Conservation (phyloP, 2,888 invertebrate species). For the Microplitis deprimator region DNA sequence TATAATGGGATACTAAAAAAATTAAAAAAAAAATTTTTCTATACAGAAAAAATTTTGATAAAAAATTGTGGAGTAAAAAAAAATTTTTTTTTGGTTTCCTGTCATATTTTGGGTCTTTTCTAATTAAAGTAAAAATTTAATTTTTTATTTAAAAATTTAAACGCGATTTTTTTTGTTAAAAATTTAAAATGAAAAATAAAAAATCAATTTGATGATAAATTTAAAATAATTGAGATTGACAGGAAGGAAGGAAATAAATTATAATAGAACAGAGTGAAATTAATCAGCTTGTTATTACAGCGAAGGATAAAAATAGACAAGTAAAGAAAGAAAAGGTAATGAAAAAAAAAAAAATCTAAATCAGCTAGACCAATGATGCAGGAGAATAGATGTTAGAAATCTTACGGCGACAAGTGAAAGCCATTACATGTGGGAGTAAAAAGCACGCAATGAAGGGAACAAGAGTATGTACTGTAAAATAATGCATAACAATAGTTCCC, state of each 20-base stretch:
- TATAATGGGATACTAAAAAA: no score
- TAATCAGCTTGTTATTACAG: slow-evolving; percentile 20
- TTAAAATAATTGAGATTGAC: neutral
- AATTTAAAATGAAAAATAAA: slow-evolving; percentile 14
- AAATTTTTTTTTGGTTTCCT: no score
- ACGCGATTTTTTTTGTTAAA: neutral
- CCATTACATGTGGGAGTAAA: slow-evolving; percentile 66
- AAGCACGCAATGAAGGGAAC: slow-evolving; percentile 51
- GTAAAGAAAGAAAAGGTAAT: slow-evolving; percentile 13
- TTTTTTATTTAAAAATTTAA: no score
- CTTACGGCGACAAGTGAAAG: slow-evolving; percentile 69
- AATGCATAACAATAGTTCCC: slow-evolving; percentile 72
- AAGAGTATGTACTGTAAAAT: slow-evolving; percentile 66
- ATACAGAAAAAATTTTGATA: no score
- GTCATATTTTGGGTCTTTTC: no score
- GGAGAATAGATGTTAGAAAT: slow-evolving; percentile 46
- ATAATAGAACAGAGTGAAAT: neutral
- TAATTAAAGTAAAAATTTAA: no score
- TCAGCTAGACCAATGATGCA: slow-evolving; percentile 16
- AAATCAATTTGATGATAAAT: neutral
- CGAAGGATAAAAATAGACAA: slow-evolving; percentile 19
- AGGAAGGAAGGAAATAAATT: slow-evolving; percentile 26
- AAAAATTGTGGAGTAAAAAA: no score
- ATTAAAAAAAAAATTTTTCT: no score
- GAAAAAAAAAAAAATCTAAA: slow-evolving; percentile 1